phyloP scores from a whole-genome alignment of 2,113 vertebrate genomes.

The Pantherophis guttatus region DNA sequence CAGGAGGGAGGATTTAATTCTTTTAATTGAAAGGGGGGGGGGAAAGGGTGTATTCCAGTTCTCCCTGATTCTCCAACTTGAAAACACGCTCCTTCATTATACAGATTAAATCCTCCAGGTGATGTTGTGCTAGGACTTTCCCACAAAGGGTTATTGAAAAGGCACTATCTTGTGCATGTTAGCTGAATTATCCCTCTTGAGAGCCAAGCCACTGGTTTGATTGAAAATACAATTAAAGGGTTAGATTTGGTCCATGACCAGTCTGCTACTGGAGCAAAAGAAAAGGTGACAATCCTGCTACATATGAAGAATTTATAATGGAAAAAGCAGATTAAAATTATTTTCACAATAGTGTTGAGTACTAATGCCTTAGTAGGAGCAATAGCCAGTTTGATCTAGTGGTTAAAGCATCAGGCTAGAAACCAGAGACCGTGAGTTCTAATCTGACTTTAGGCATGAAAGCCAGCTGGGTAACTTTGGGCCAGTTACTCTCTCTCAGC shows the following conservation, averaged over 20 bases:
- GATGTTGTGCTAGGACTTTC: background rate
- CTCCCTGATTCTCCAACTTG: accelerated
- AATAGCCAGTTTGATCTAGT: background rate
- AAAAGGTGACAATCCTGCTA: background rate
- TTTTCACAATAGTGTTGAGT: background rate
- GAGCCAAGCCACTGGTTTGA: background rate
- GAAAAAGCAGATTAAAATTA: background rate
- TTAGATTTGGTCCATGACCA: background rate
- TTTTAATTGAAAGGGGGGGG: background rate
- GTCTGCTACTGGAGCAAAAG: background rate
- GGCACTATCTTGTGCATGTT: background rate
- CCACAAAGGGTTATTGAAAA: slow-evolving; percentile 9
- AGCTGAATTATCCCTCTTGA: slow-evolving; percentile 8
- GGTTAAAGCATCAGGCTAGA: background rate
- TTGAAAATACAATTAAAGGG: background rate
- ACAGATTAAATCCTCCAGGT: background rate
- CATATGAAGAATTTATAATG: background rate
- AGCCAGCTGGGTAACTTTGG: too few species aligned
- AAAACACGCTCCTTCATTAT: background rate
- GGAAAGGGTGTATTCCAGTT: slow-evolving; percentile 33
- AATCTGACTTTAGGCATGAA: background rate
- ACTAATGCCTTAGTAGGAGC: background rate
- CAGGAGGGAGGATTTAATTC: slow-evolving; percentile 35
- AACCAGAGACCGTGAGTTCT: background rate
- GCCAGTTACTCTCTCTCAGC: background rate